A percentile compares a stretch with the other conserved stretches of the same genome.
phyloP scores from a whole-genome alignment of 2,797 vertebrate genomes.

The Epinephelus awoara region DNA sequence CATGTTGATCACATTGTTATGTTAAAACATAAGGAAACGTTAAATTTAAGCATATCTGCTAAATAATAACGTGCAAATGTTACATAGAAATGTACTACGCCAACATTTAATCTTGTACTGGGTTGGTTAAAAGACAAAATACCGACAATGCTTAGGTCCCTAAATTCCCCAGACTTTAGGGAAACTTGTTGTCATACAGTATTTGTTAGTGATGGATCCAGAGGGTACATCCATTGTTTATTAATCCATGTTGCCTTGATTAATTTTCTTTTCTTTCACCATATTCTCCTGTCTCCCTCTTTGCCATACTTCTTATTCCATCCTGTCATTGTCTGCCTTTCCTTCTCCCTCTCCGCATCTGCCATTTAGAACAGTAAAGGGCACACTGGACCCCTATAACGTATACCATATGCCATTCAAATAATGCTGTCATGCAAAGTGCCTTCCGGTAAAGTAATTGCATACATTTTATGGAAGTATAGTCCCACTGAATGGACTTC shows the following conservation, averaged over 20 bases:
- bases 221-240: not conserved
- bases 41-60: no score
- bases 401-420: conserved; percentile 32
- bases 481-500: conserved; percentile 44
- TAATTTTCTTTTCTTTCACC: not conserved
- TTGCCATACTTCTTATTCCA: not conserved
- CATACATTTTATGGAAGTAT: conserved; percentile 34
- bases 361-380: conserved; percentile 40
- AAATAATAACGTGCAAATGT: no score
- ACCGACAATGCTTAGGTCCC: not conserved
- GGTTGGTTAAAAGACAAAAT: not conserved
- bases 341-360: conserved; percentile 18
- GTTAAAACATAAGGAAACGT: no score
- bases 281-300: not conserved
- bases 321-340: conserved; percentile 14
- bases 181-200: not conserved
- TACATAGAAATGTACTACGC: no score
- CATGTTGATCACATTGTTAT: no score
- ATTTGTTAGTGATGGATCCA: conserved; percentile 5
- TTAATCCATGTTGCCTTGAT: not conserved
- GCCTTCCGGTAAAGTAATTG: conserved; percentile 52
- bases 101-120: no score
- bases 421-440: conserved; percentile 49
- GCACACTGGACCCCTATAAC: conserved; percentile 13
- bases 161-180: not conserved